phyloP scores from a whole-genome alignment of 2,888 invertebrate genomes.

The Heliconius hortense region DNA sequence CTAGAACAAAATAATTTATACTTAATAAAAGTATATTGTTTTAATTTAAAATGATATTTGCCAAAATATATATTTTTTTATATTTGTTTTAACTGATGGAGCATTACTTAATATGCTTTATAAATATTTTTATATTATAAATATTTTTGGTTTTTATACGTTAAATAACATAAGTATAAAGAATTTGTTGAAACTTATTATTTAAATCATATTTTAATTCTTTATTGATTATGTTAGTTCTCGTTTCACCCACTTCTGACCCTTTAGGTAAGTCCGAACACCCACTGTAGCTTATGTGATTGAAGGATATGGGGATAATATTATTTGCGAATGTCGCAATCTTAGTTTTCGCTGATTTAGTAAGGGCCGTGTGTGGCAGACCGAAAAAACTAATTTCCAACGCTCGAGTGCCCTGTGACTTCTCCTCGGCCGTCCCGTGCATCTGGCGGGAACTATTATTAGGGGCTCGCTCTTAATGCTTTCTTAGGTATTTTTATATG shows the following conservation, averaged over 20 bases:
- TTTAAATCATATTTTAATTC: background rate
- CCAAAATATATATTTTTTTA: too few species aligned
- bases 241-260: background rate
- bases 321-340: slow-evolving; percentile 64
- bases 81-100: too few species aligned
- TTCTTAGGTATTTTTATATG: slow-evolving; percentile 80
- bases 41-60: too few species aligned
- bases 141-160: background rate
- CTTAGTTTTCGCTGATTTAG: slow-evolving; percentile 75
- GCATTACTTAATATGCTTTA: too few species aligned
- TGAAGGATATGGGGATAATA: slow-evolving; percentile 39
- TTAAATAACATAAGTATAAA: background rate
- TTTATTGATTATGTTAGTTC: background rate
- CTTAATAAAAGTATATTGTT: too few species aligned
- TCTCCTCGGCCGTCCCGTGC: slow-evolving; percentile 80
- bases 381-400: slow-evolving; percentile 81
- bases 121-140: too few species aligned
- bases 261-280: background rate
- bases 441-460: slow-evolving; percentile 81
- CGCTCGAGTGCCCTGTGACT: slow-evolving; percentile 80
- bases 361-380: slow-evolving; percentile 80
- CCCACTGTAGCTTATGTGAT: slow-evolving; percentile 18
- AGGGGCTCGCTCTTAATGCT: slow-evolving; percentile 80
- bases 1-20: too few species aligned
- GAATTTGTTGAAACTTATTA: background rate